Percentiles rank a stretch among this genome's conserved stretches.
These are phyloP conservation scores for Crax fasciolata DNA, from an alignment of 2,797 vertebrate genomes.

Conservation along the genomic window DNA sequence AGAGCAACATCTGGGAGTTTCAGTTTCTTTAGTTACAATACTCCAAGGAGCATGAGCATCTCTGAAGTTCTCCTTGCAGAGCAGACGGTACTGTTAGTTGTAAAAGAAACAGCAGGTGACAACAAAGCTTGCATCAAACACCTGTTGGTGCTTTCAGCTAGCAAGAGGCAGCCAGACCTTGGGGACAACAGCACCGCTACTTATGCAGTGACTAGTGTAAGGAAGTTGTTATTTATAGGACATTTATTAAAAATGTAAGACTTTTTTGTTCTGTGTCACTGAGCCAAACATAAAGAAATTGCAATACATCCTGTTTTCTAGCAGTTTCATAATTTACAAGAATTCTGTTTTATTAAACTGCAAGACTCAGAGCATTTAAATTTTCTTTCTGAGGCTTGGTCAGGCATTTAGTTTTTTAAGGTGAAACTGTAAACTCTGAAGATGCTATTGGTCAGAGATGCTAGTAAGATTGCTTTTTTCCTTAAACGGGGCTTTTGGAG, in stretches of 20 bases:
- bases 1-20: constrained; percentile 40
- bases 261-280: not conserved
- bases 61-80: not conserved
- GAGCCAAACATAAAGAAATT: not conserved
- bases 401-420: not conserved
- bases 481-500: not conserved
- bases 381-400: not conserved
- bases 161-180: not conserved
- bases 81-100: not conserved
- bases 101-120: constrained; percentile 21
- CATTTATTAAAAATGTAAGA: constrained; percentile 6
- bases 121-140: constrained; percentile 2
- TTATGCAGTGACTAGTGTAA: not conserved
- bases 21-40: constrained; percentile 56
- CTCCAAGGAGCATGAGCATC: not conserved
- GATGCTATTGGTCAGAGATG: not conserved
- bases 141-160: not conserved
- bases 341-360: not conserved
- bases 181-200: not conserved
- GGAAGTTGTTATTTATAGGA: constrained; percentile 31
- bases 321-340: not conserved
- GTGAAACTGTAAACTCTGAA: not conserved
- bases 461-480: not conserved
- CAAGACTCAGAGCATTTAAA: not conserved
- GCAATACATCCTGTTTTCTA: not conserved